Evolutionary conservation across 2,888 invertebrate species (phyloP).

Genomic region (Rosalia funebris): DNA sequence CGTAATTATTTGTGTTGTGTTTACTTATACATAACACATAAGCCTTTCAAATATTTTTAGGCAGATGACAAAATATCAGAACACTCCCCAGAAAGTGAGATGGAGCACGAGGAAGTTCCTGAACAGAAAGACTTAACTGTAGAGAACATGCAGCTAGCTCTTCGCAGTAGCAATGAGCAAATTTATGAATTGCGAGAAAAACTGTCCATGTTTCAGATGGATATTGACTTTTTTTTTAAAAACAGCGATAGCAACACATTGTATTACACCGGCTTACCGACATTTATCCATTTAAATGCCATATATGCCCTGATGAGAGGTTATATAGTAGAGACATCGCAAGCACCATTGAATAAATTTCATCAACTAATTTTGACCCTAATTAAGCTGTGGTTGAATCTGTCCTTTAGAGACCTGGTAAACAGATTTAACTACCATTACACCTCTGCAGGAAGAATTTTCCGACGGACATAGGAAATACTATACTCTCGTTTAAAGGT

Average conservation of each 20-base stretch:
- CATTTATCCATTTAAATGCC: no score
- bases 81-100: no score
- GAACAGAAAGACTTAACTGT: no score
- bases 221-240: slow-evolving; percentile 10
- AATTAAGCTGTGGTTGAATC: slow-evolving; percentile 10
- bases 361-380: slow-evolving; percentile 12
- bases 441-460: slow-evolving; percentile 13
- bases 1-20: no score
- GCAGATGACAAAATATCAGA: no score
- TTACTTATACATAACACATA: no score
- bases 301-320: not conserved
- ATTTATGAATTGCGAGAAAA: no score
- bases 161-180: no score
- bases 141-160: no score
- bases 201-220: slow-evolving; percentile 9
- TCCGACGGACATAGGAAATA: no score
- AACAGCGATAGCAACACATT: slow-evolving; percentile 9
- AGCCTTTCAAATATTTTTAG: no score
- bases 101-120: no score
- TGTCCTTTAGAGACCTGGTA: slow-evolving; percentile 6
- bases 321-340: slow-evolving; percentile 5
- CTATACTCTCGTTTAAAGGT: not conserved
- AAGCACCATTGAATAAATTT: slow-evolving; percentile 6
- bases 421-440: slow-evolving; percentile 8
- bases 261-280: slow-evolving; percentile 7